Evolutionary conservation across 2,113 vertebrate genomes (phyloP).

Genomic region (Lasiurus borealis): DNA sequence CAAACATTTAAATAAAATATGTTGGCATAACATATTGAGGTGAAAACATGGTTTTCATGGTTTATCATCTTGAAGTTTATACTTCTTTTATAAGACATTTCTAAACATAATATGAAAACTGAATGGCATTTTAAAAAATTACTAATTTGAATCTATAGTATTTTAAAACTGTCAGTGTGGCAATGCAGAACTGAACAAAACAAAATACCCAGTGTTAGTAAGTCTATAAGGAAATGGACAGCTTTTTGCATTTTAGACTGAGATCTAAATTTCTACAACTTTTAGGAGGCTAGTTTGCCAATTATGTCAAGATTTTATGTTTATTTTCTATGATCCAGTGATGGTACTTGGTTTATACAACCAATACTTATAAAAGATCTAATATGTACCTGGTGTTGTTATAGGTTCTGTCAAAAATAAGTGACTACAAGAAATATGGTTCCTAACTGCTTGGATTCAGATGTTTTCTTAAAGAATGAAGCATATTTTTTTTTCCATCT

Average conservation of each 20-base stretch:
- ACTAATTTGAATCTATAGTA: not conserved
- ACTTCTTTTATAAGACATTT: not conserved
- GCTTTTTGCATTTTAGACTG: not conserved
- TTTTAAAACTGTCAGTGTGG: not conserved
- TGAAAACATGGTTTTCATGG: not conserved
- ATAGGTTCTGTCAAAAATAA: not conserved
- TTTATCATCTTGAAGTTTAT: not conserved
- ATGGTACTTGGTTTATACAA: not conserved
- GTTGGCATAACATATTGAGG: not conserved
- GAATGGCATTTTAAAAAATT: not conserved
- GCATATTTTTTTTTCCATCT: not conserved
- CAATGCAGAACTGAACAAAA: not conserved
- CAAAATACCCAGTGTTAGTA: not conserved
- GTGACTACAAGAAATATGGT: not conserved
- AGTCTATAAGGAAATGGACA: not conserved
- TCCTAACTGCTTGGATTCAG: not conserved
- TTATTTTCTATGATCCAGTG: not conserved
- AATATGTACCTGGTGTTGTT: not conserved
- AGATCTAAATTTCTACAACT: not conserved
- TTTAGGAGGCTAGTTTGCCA: not conserved
- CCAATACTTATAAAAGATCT: not conserved
- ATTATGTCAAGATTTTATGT: not conserved
- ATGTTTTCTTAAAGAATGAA: not conserved
- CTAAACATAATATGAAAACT: not conserved
- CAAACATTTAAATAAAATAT: not conserved